phyloP scores from a whole-genome alignment of 2,888 invertebrate genomes.

The Ferdinandea cuprea region DNA sequence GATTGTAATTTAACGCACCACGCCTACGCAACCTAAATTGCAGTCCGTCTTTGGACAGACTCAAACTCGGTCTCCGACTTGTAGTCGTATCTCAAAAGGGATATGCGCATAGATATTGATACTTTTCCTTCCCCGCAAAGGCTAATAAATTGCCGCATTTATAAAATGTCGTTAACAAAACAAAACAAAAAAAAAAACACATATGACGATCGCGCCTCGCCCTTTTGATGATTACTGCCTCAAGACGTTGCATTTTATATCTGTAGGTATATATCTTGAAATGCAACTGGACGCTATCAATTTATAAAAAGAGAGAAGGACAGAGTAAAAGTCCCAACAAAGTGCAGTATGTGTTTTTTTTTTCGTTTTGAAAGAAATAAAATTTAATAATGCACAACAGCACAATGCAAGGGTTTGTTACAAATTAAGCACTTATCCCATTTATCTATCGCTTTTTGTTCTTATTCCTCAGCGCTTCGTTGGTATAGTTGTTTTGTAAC shows the following conservation, averaged over 20 bases:
- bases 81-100: constrained; percentile 21
- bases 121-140: constrained; percentile 28
- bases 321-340: constrained; percentile 27
- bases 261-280: constrained; percentile 24
- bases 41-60: neutral
- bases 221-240: constrained; percentile 41
- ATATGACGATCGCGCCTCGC: constrained; percentile 51
- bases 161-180: constrained; percentile 53
- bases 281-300: constrained; percentile 63
- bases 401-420: constrained; percentile 66
- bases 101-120: constrained; percentile 9
- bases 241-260: neutral
- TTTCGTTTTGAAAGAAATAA: constrained; percentile 36
- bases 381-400: constrained; percentile 59
- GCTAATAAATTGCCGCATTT: constrained; percentile 71
- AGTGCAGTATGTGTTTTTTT: neutral
- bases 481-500: neutral
- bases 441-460: constrained; percentile 49
- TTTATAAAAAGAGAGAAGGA: too few species aligned
- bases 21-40: constrained; percentile 68
- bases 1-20: constrained; percentile 72
- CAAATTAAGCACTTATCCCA: constrained; percentile 70
- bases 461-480: neutral
- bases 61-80: neutral
- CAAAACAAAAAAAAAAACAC: constrained; percentile 15